Conservation (phyloP, 2,113 vertebrate species). For the Ammospiza nelsoni region DNA sequence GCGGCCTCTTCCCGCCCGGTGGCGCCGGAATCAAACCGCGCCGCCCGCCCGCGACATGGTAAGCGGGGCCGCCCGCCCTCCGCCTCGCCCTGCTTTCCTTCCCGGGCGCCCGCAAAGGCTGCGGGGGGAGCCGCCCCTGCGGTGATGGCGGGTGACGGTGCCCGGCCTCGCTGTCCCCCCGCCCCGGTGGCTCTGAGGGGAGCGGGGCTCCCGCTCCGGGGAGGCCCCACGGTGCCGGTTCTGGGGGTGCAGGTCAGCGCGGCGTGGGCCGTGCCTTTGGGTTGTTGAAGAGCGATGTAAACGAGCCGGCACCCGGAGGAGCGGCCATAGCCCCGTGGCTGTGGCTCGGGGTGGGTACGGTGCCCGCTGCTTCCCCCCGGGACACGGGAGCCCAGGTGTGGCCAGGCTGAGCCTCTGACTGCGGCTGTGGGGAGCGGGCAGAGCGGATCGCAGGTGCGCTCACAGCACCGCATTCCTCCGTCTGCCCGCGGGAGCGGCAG, state of each 20-base stretch:
- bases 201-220: neutral
- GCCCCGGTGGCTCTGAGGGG: neutral
- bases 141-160: neutral
- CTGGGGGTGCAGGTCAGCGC: neutral
- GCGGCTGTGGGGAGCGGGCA: neutral
- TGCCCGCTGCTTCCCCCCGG: neutral
- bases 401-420: neutral
- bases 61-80: slow-evolving; percentile 4
- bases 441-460: fast-evolving
- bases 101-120: neutral
- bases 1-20: neutral
- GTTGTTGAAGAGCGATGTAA: fast-evolving
- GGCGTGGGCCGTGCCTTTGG: neutral
- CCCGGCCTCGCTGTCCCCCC: neutral
- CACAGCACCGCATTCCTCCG: fast-evolving
- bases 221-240: too few species aligned
- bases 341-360: neutral
- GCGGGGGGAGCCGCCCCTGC: neutral
- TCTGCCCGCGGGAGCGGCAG: neutral
- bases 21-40: slow-evolving; percentile 62
- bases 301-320: fast-evolving
- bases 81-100: too few species aligned
- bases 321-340: neutral
- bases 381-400: neutral
- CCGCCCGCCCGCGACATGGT: slow-evolving; percentile 55